Evolutionary conservation across 2,113 vertebrate genomes (phyloP), one percentile per base, ranked within the genome.

Genomic region (Pithys albifrons): DNA sequence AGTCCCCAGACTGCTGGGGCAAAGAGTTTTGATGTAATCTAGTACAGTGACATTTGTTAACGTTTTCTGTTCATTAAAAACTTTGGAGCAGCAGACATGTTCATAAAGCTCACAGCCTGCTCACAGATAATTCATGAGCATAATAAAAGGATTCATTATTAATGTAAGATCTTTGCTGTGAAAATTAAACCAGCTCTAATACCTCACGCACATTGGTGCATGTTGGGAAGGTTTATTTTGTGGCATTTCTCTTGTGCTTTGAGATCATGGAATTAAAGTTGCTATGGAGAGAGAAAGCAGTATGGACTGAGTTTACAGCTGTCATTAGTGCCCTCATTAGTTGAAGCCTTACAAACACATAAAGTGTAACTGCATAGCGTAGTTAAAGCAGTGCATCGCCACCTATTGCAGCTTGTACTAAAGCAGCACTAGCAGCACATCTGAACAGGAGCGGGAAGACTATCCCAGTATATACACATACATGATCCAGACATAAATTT

Each of bases 81-180:
- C 22, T 71, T 92, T 71, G 77, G 77, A 95, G 58, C 81, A 77
- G 88, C 76, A 93, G 88, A 90, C 85, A 46, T 76, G 92, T 96
- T 93, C 95, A 83, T 93, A 92, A 96, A 96, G 90, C 86, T 87
- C 85, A 76, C 77, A 95, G 84, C 82, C 93, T 24, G 61, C 86
- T 93, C 92, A 85, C 91, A 79, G 91, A 84, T 97, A 97, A 95
- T 96, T 96, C 94, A 95, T 95, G 93, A 96, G 78, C 80, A 91
- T 88, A 93, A 96, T 96, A 96, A 92, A 94, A 91, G 77, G 86
- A 92, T 94, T 95, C 94, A 95, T 96, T 97, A 95, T 94, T 97
- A 93, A 95, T 93, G 79, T 80, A 92, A 88, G 82, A 84, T 88
- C 83, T 95, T 95, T 89, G 79, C 92, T 19, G 10, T 93, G 88